Base-by-base conservation (phyloP, 2,113 vertebrate species). In the Holacanthus passer region DNA sequence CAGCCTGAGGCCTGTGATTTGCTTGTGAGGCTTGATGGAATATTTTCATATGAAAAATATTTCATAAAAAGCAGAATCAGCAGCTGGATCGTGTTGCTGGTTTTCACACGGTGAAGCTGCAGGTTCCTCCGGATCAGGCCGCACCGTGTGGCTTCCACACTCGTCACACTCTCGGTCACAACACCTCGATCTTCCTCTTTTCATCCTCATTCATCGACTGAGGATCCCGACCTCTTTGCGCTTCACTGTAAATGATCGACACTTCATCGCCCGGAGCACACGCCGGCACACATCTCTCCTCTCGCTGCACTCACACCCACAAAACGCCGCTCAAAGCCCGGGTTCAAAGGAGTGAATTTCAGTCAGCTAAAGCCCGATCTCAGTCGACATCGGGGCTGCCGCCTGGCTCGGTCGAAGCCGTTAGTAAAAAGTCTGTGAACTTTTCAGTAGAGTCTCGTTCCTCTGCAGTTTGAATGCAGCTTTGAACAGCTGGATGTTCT, bases 231-330 rank as follows among this genome's bases (percentile, higher is more conserved):
- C 35, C 59, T 47, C 32, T 64, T 3, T 73, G 56, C 16, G 3
- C 45, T 24, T 48, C 37, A 27, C 73, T 80, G 79, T 43, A 77
- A n/a, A 27, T 59, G 79, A 88, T 65, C 6, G 41, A 75, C 79
- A 65, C 35, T 55, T 20, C 32, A 0, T 68, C 8, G 66, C 67
- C 75, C 56, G 31, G 1, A 79, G 66, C 82, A 63, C 70, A 70
- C n/a, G 50, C 17, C 82, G 29, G 41, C 74, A 7, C 48, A 37
- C 63, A 24, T 39, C 47, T 39, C n/a, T 29, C 39, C 20, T 0
- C 62, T 2, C 0, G 31, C 43, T 47, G 24, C 10, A n/a, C 41
- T 63, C 45, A 9, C 16, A 20, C 39, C 31, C 56, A 48, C 48
- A 41, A n/a, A n/a, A 22, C 2, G 5, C 41, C 62, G 53, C 53